phyloP scores from a whole-genome alignment of 1,140 invertebrate genomes.

The Apis laboriosa region DNA sequence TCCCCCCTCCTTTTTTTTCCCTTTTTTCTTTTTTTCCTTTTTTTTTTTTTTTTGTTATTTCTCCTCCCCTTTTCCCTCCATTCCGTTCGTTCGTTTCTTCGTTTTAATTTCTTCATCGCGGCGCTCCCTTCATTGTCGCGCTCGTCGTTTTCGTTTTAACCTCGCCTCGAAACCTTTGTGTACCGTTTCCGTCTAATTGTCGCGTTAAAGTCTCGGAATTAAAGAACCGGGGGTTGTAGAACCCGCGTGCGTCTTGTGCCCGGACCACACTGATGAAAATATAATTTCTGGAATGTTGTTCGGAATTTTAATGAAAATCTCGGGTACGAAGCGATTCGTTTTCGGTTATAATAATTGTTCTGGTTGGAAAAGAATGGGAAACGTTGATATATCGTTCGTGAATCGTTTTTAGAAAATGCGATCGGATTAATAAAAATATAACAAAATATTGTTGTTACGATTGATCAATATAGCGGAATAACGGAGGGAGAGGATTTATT shows the following conservation, averaged over 20 bases:
- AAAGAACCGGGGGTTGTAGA: background rate
- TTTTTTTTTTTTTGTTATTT: background rate
- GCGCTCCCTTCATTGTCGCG: background rate
- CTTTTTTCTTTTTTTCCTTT: background rate
- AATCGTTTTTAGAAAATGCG: no score
- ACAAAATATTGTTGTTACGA: no score
- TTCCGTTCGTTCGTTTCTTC: background rate
- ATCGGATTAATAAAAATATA: no score
- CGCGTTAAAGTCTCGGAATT: slow-evolving; percentile 7
- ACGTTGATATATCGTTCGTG: background rate
- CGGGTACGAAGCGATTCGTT: background rate
- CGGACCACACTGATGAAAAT: background rate
- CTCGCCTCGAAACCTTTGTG: background rate
- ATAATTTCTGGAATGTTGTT: background rate
- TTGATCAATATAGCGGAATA: no score
- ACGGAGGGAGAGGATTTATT: no score
- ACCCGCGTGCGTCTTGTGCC: background rate
- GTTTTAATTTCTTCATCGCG: slow-evolving; percentile 1
- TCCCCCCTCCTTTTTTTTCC: background rate
- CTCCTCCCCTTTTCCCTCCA: background rate
- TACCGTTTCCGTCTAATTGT: slow-evolving; percentile 14
- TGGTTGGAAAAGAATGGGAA: background rate
- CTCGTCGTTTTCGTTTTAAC: background rate
- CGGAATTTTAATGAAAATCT: background rate
- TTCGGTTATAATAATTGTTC: background rate